A percentile compares a stretch with the other conserved stretches of the same genome.
Evolutionary conservation across 2,113 vertebrate genomes (phyloP).

Genomic region (Leptobrachium ailaonicum): DNA sequence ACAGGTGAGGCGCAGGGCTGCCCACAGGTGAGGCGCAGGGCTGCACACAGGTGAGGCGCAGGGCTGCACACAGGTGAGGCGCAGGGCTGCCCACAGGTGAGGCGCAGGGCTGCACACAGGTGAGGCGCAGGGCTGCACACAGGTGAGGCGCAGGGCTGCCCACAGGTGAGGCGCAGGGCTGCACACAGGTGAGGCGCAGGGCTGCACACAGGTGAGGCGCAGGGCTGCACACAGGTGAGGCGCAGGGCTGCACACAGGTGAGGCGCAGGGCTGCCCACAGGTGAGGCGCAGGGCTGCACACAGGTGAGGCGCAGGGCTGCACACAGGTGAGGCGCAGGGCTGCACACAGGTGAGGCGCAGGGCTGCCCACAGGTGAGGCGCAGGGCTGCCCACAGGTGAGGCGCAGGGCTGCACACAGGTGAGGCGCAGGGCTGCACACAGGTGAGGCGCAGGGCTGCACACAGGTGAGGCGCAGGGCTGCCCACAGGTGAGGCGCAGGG

Average conservation of each 20-base stretch:
- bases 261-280: too few relatives aligned
- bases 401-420: slow-evolving; percentile 4
- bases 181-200: background rate
- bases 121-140: too few relatives aligned
- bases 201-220: background rate
- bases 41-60: too few relatives aligned
- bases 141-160: too few relatives aligned
- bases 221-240: slow-evolving; percentile 13
- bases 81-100: too few relatives aligned
- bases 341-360: slow-evolving; percentile 46
- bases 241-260: background rate
- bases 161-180: too few relatives aligned
- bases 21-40: too few relatives aligned
- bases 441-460: too few relatives aligned
- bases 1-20: too few relatives aligned
- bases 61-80: too few relatives aligned
- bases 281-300: background rate
- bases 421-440: background rate
- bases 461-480: background rate
- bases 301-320: slow-evolving; percentile 35
- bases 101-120: too few relatives aligned
- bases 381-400: background rate
- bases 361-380: slow-evolving; percentile 18
- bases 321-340: slow-evolving; percentile 30
- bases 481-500: background rate